A percentile compares a stretch with the other conserved stretches of the same genome.
phyloP scores from a whole-genome alignment of 1,140 invertebrate species.

The Dysdera silvatica region DNA sequence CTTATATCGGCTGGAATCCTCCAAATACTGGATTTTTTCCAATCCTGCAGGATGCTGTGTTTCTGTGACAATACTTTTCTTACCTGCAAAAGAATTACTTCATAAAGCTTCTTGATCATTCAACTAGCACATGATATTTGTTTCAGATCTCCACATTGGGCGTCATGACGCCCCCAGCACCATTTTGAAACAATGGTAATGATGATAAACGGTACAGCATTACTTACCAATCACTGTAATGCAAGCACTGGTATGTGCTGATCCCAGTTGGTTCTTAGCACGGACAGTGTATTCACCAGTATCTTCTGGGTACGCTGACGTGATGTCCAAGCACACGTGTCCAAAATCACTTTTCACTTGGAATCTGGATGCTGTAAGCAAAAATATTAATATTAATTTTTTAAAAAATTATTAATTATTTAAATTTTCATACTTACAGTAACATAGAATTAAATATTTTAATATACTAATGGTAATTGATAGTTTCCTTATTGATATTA shows the following conservation, averaged over 20 bases:
- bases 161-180: too few relatives aligned
- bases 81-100: slow-evolving; percentile 41
- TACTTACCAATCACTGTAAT: slow-evolving; percentile 58
- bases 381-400: not conserved
- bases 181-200: not conserved
- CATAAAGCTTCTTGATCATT: too few relatives aligned
- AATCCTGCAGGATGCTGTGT: slow-evolving; percentile 90
- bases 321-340: slow-evolving; percentile 84
- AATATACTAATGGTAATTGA: too few relatives aligned
- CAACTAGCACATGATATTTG: too few relatives aligned
- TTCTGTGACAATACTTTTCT: slow-evolving; percentile 66
- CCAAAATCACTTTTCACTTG: slow-evolving; percentile 90
- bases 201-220: too few relatives aligned
- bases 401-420: not conserved
- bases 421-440: not conserved
- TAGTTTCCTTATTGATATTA: too few relatives aligned
- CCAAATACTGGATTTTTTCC: slow-evolving; percentile 88
- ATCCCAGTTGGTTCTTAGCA: slow-evolving; percentile 85
- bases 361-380: slow-evolving; percentile 60
- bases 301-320: slow-evolving; percentile 64
- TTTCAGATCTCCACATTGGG: too few relatives aligned
- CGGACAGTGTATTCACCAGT: slow-evolving; percentile 87
- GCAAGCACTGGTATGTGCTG: slow-evolving; percentile 80
- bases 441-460: not conserved
- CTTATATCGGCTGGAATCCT: slow-evolving; percentile 68